Evolutionary conservation across 1,140 invertebrate species (phyloP), one percentile per base, ranked within the genome.

Genomic region (Aphaenogaster rudis): DNA sequence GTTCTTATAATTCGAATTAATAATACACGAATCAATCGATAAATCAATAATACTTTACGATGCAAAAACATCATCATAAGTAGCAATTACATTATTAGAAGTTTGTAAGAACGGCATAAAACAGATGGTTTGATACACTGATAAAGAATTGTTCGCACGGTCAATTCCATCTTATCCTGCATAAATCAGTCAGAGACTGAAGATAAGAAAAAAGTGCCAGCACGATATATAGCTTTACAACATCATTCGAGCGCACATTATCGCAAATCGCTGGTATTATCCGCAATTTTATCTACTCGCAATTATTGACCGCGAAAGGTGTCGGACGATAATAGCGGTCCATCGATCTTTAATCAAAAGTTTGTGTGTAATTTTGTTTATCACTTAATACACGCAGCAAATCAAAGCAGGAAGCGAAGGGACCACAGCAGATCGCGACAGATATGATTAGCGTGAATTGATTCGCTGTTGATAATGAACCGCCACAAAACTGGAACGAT

Each of bases 361-460:
- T 61, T 61, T n/a, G 39, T 13, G 52, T 36, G 36, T 77, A 77
- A 77, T 45, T 77, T 77, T 77, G 54, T 77, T 77, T 77, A 61
- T 76, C 72, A 57, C 52, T 59, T 76, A 59, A 76, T 28, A n/a
- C 72, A 36, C 21, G 36, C 36, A 15, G n/a, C 54, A 17, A 77
- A 77, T 77, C 54, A 36, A 9, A 11, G 15, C 54, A 11, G 54
- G 54, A 28, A 61, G 15, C n/a, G 3, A 48, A 15, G 54, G 42
- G 72, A 28, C 42, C 17, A 42, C 39, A 17, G 59, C 21, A 77
- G 28, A 28, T 28, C 28, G 28, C 28, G 39, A 77, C 15, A 11
- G 52, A 74, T 74, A 57, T 36, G 50, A 36, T 42, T 28, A 52
- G 11, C 39, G 39, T 17, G 54, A 59, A 77, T 77, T 54, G 72